Evolutionary conservation across 1,140 invertebrate genomes (phyloP).

Genomic region (Sycobia sp.): DNA sequence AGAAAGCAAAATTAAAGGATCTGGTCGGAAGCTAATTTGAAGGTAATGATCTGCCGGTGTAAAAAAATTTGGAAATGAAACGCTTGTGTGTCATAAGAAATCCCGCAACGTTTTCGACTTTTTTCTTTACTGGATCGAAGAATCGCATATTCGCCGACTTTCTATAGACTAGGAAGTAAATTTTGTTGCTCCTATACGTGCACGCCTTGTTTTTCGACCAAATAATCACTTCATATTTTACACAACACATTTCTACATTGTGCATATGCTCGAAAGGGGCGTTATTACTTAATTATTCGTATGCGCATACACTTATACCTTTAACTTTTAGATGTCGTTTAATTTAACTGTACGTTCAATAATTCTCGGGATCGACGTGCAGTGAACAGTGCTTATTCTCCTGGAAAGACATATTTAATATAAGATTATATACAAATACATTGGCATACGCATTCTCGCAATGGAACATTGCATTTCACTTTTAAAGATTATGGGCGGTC

Average conservation of each 20-base stretch:
- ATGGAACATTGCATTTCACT: too few relatives aligned
- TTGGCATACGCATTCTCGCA: too few relatives aligned
- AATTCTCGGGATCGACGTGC: too few relatives aligned
- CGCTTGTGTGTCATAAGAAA: background rate
- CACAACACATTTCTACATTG: constrained; percentile 1
- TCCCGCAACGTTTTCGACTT: background rate
- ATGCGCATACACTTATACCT: too few relatives aligned
- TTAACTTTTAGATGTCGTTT: too few relatives aligned
- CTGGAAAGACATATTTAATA: too few relatives aligned
- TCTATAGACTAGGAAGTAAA: constrained; percentile 4
- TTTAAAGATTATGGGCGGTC: too few relatives aligned
- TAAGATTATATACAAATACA: too few relatives aligned
- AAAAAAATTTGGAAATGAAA: constrained; percentile 4
- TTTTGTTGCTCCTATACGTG: background rate
- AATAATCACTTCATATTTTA: background rate
- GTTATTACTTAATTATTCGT: too few relatives aligned
- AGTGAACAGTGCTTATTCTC: too few relatives aligned
- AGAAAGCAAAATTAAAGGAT: constrained; percentile 16
- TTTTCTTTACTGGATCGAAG: background rate
- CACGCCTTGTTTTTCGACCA: background rate
- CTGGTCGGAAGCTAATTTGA: background rate
- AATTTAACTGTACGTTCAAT: too few relatives aligned
- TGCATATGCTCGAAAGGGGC: too few relatives aligned
- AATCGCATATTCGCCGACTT: constrained; percentile 8
- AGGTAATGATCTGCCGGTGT: background rate